These are phyloP conservation scores for Capra hircus DNA, from an alignment of 2,113 vertebrate genomes.

Conservation along the genomic window DNA sequence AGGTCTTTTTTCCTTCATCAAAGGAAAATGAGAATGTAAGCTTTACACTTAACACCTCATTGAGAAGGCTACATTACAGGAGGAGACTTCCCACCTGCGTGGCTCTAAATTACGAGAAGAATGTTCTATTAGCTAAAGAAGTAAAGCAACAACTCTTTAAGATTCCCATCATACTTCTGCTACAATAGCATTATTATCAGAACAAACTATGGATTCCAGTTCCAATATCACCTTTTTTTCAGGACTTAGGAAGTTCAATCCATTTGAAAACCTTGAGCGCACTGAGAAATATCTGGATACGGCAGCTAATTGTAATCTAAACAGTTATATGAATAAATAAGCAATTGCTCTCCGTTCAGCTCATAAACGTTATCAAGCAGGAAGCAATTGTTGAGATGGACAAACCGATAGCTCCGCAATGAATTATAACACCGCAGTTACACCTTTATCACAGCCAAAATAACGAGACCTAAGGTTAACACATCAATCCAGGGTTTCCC, in stretches of 20 bases:
- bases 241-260: not conserved
- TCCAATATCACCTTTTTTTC: not conserved
- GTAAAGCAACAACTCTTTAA: not conserved
- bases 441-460: not conserved
- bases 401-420: not conserved
- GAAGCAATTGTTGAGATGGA: not conserved
- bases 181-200: not conserved
- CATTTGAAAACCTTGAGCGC: not conserved
- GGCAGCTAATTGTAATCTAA: not conserved
- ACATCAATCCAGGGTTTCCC: not conserved
- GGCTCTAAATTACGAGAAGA: not conserved
- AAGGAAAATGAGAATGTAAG: not conserved
- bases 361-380: not conserved
- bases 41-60: not conserved
- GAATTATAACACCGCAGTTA: not conserved
- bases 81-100: not conserved
- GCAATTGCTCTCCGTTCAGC: not conserved
- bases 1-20: conserved; percentile 20
- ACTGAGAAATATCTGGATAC: not conserved
- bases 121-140: not conserved
- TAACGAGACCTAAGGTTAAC: not conserved
- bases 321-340: not conserved
- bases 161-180: not conserved
- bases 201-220: not conserved
- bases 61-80: not conserved